phyloP scores from a whole-genome alignment of 2,797 vertebrate species.

The Rhabdophis nuchalis region DNA sequence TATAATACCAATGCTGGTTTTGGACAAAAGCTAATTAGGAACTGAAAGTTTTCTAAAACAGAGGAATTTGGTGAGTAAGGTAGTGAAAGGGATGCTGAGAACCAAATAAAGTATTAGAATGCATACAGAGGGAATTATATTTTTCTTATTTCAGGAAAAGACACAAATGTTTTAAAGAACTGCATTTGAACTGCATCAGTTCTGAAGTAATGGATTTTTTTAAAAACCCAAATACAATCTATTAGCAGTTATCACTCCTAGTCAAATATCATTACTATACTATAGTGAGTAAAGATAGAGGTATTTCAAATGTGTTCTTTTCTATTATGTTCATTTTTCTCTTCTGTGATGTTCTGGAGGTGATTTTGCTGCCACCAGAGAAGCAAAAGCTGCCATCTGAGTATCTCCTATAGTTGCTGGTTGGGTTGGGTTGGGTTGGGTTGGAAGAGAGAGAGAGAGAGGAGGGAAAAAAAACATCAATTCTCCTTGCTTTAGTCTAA shows the following conservation, averaged over 20 bases:
- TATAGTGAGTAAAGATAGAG: background rate
- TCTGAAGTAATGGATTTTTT: background rate
- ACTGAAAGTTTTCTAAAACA: background rate
- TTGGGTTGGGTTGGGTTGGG: slow-evolving; percentile 43
- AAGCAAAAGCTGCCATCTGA: slow-evolving; percentile 49
- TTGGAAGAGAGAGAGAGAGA: background rate
- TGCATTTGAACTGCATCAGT: background rate
- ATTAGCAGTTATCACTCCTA: background rate
- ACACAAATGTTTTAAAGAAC: background rate
- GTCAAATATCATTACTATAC: background rate
- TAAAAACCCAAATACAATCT: background rate
- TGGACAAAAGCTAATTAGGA: background rate
- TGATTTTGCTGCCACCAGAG: background rate
- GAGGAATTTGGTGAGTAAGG: background rate
- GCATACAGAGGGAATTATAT: background rate
- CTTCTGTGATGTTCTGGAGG: background rate
- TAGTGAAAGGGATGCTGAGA: background rate
- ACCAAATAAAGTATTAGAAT: background rate
- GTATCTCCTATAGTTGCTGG: slow-evolving; percentile 61
- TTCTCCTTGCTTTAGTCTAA: slow-evolving; percentile 20
- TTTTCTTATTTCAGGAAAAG: background rate
- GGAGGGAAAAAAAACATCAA: slow-evolving; percentile 31
- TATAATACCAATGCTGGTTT: background rate
- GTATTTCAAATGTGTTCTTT: no score
- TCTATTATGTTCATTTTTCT: background rate